A percentile compares a stretch with the other conserved stretches of the same genome.
phyloP scores from a whole-genome alignment of 2,113 vertebrate species.

The Strix aluco region DNA sequence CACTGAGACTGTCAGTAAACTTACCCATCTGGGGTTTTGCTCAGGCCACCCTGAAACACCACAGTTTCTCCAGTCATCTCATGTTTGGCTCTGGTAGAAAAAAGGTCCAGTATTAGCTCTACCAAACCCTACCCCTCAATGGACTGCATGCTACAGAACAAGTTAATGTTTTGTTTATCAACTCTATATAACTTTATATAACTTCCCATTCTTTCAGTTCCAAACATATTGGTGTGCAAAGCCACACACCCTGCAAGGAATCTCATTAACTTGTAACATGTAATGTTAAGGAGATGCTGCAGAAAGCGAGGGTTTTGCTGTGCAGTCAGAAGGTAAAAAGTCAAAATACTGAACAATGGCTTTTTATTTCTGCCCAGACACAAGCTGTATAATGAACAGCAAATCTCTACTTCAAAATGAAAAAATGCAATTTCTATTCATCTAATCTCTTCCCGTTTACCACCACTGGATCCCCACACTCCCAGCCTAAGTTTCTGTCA shows the following conservation, averaged over 20 bases:
- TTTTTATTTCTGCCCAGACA: not conserved
- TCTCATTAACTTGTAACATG: not conserved
- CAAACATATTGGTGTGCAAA: not conserved
- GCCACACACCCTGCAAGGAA: not conserved
- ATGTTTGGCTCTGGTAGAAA: slow-evolving; percentile 84
- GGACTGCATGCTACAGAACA: not conserved
- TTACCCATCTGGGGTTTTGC: slow-evolving; percentile 97
- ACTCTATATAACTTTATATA: not conserved
- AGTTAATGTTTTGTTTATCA: not conserved
- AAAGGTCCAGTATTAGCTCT: not conserved
- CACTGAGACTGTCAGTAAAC: not conserved
- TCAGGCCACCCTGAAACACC: slow-evolving; percentile 92
- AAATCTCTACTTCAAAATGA: not conserved
- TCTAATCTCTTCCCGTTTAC: not conserved
- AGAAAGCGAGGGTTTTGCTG: not conserved
- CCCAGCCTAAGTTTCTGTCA: not conserved
- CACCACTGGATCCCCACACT: not conserved
- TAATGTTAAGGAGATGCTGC: not conserved
- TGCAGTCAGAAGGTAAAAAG: not conserved
- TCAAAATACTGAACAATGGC: not conserved
- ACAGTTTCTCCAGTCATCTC: slow-evolving; percentile 91
- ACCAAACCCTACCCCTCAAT: not conserved
- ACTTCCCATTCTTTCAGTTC: not conserved
- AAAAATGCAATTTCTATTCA: not conserved
- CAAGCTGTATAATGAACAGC: not conserved